These are phyloP conservation scores for Glaucidium brasilianum DNA, from an alignment of 2,113 vertebrate genomes.

Conservation along the genomic window DNA sequence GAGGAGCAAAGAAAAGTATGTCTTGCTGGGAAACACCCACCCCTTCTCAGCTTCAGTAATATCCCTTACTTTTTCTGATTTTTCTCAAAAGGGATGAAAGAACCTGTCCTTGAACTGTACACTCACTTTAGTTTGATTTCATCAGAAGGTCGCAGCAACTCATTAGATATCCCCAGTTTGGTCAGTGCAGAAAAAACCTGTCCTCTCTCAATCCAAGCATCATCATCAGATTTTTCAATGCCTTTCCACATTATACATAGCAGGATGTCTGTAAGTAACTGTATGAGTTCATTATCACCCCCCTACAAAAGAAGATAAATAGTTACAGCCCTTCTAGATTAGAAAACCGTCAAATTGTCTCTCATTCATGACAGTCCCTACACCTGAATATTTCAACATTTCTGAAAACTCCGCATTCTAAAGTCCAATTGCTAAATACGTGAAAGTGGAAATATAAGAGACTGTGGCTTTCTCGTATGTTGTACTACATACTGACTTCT, in stretches of 20 bases:
- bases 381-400: background rate
- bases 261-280: conserved; percentile 87
- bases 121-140: conserved; percentile 92
- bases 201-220: conserved; percentile 91
- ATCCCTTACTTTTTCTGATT: background rate
- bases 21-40: background rate
- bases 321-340: background rate
- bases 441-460: background rate
- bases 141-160: conserved; percentile 88
- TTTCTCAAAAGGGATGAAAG: background rate
- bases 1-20: background rate
- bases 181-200: conserved; percentile 95
- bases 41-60: background rate
- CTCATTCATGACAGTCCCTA: background rate
- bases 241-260: conserved; percentile 92
- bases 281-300: conserved; percentile 85
- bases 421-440: background rate
- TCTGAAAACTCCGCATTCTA: background rate
- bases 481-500: background rate
- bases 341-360: background rate
- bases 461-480: background rate
- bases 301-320: conserved; percentile 66
- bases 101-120: background rate
- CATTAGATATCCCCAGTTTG: conserved; percentile 87
- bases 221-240: conserved; percentile 90